These are phyloP conservation scores for Tamias sibiricus DNA, from an alignment of 2,113 vertebrate genomes.

Conservation along the genomic window DNA sequence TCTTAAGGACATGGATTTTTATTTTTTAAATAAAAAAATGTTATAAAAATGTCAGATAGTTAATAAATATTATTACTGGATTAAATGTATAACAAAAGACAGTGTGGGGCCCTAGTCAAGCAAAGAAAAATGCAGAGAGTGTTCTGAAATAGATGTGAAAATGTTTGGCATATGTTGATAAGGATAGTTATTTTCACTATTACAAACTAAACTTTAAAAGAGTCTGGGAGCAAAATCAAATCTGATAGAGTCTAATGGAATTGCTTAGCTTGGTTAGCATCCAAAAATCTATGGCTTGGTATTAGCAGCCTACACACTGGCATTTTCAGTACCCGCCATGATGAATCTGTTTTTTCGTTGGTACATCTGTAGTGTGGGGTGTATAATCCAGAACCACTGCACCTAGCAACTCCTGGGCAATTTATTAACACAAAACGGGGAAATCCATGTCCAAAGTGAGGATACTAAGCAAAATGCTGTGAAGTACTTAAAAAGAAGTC, in stretches of 20 bases:
- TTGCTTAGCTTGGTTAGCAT: conserved; percentile 20
- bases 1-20: background rate
- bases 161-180: background rate
- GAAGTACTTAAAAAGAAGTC: background rate
- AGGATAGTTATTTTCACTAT: conserved; percentile 5
- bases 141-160: background rate
- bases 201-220: background rate
- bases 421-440: conserved; percentile 5
- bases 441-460: background rate
- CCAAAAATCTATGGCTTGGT: conserved; percentile 52
- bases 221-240: background rate
- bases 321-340: conserved; percentile 21
- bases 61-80: background rate
- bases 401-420: background rate
- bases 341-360: conserved; percentile 42
- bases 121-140: background rate
- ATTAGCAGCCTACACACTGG: background rate
- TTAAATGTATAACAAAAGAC: background rate
- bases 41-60: background rate
- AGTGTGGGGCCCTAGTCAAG: accelerated
- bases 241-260: conserved; percentile 60
- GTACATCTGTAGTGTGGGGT: background rate
- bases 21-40: background rate
- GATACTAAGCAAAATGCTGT: conserved; percentile 48
- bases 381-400: background rate